Evolutionary conservation across 1,140 invertebrate species (phyloP), one percentile per base, ranked within the genome.

Genomic region (Potamilus streckersoni): DNA sequence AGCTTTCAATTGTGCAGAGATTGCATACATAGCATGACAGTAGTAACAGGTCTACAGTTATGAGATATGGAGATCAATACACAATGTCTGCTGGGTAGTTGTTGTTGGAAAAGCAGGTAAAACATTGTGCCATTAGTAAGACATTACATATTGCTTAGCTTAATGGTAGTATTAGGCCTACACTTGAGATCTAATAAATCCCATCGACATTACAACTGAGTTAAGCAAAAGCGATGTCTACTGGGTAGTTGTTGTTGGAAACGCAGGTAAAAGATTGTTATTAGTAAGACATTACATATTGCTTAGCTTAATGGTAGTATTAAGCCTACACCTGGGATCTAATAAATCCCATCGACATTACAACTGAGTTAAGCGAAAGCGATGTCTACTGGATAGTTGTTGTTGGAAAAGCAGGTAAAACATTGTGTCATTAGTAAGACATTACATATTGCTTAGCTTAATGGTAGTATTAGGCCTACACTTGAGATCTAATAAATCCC

Each of bases 311-410:
- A 99, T 86, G 97, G 97, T 5, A 93, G 93, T 23, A 95, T 96
- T 82, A 96, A 96, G 93, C 93, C 92, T 19, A 94, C 95, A 0
- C 92, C 99, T 49, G 95, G 99, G 0, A 95, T 16, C 96, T 99
- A 64, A 95, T 94, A 56, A 95, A 95, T 83, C 98, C 98, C 0
- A 92, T 95, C 68, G 97, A 98, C 89, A 91, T 99, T 15, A 96
- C 97, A 1, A 94, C 99, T 59, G 98, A 99, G 89, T 95, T 97
- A 91, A 89, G 93, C 27, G 98, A 96, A 0, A 95, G 98, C 84
- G 96, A 99, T 86, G 94, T 99, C 0, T 99, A 97, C 87, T 99
- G 97, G 98, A 96, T 98, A 0, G 98, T n/a, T n/a, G n/a, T n/a
- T n/a, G n/a, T n/a, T n/a, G n/a, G n/a, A n/a, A n/a, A n/a, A n/a